phyloP scores from a whole-genome alignment of 2,888 invertebrate species.

The Coelinius sp. region DNA sequence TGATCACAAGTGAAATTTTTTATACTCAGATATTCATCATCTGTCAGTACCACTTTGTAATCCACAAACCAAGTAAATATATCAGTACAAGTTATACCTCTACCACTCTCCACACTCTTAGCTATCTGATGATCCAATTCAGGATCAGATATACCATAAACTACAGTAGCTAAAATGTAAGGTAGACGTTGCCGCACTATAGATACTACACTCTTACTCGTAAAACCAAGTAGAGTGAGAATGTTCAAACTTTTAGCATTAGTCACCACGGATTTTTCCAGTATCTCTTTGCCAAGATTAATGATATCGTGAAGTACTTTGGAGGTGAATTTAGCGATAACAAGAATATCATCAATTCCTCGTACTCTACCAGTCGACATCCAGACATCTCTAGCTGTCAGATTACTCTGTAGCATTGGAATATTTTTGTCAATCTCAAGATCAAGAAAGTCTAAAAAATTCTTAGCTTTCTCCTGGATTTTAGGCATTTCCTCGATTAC shows the following conservation, averaged over 20 bases:
- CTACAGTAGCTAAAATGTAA: slow-evolving; percentile 56
- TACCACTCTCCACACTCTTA: slow-evolving; percentile 31
- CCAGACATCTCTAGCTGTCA: slow-evolving; percentile 52
- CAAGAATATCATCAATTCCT: slow-evolving; percentile 52
- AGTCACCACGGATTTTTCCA: slow-evolving; percentile 34
- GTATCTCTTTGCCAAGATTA: slow-evolving; percentile 42
- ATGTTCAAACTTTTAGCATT: slow-evolving; percentile 49
- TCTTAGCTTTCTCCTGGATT: slow-evolving; percentile 46
- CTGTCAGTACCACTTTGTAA: slow-evolving; percentile 50
- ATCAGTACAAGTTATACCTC: slow-evolving; percentile 50
- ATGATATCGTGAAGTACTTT: slow-evolving; percentile 52
- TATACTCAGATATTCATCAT: slow-evolving; percentile 54
- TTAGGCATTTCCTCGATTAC: slow-evolving; percentile 43
- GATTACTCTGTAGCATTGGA: slow-evolving; percentile 46
- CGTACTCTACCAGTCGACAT: slow-evolving; percentile 40
- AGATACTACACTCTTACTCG: slow-evolving; percentile 51
- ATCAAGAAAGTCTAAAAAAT: slow-evolving; percentile 55
- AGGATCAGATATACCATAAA: slow-evolving; percentile 58
- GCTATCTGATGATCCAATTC: slow-evolving; percentile 47
- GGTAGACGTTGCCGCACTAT: slow-evolving; percentile 56
- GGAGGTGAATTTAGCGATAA: slow-evolving; percentile 54
- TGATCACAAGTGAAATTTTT: slow-evolving; percentile 59
- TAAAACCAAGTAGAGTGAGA: slow-evolving; percentile 59
- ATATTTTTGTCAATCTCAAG: slow-evolving; percentile 57
- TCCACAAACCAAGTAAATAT: slow-evolving; percentile 57